phyloP scores from a whole-genome alignment of 1,140 invertebrate genomes.

The Melitaea cinxia region DNA sequence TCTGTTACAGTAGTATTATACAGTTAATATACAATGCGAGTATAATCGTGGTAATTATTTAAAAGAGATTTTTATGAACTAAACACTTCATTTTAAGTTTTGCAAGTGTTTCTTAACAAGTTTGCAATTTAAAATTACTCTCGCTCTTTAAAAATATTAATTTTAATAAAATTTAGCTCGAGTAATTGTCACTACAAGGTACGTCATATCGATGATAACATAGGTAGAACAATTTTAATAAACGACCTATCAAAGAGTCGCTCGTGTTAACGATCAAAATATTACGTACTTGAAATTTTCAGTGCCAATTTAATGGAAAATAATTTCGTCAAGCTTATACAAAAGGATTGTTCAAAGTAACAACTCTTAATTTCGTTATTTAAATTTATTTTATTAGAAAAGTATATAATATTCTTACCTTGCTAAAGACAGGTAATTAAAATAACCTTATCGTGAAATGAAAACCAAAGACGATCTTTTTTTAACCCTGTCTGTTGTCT shows the following conservation, averaged over 20 bases:
- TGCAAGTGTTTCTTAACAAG: neutral
- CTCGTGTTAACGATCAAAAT: constrained; percentile 32
- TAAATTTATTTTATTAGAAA: constrained; percentile 17
- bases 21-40: too few species aligned
- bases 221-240: constrained; percentile 44
- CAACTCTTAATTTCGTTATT: constrained; percentile 2
- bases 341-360: constrained; percentile 34
- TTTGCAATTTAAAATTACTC: neutral
- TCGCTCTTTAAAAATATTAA: neutral
- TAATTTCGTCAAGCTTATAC: constrained; percentile 31
- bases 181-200: constrained; percentile 10
- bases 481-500: constrained; percentile 20
- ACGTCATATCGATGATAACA: constrained; percentile 21
- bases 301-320: constrained; percentile 45
- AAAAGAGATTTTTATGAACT: neutral
- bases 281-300: constrained; percentile 44
- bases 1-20: too few species aligned
- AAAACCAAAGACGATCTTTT: constrained; percentile 16
- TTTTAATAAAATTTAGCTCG: neutral
- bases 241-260: constrained; percentile 42
- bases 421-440: constrained; percentile 28
- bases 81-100: neutral
- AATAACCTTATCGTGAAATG: constrained; percentile 18
- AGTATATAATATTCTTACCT: constrained; percentile 10
- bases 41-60: neutral